Percentiles rank a stretch among this genome's conserved stretches.
phyloP scores from a whole-genome alignment of 2,888 invertebrate species.

The Trimorus sp. region DNA sequence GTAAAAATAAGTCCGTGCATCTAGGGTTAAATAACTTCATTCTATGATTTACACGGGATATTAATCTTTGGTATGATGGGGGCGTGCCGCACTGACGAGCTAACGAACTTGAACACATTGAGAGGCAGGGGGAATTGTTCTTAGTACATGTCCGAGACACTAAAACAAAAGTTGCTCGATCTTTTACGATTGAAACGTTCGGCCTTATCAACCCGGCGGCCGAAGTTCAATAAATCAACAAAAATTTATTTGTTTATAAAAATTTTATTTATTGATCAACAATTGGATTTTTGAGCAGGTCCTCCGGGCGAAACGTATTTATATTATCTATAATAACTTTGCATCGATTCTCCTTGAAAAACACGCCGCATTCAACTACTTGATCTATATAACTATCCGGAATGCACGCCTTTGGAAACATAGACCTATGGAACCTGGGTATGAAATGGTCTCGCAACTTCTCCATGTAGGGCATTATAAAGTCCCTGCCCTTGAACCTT shows the following conservation, averaged over 20 bases:
- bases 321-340: constrained; percentile 87
- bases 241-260: too few species aligned
- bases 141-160: background rate
- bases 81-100: background rate
- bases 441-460: constrained; percentile 83
- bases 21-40: too few species aligned
- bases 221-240: too few species aligned
- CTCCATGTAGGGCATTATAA: constrained; percentile 81
- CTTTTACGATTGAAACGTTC: background rate
- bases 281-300: too few species aligned
- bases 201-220: too few species aligned
- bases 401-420: constrained; percentile 85
- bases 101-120: background rate
- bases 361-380: constrained; percentile 85
- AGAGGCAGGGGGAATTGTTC: background rate
- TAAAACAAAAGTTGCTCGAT: background rate
- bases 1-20: too few species aligned
- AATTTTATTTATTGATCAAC: too few species aligned
- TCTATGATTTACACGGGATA: background rate
- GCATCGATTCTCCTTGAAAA: constrained; percentile 87
- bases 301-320: constrained; percentile 82
- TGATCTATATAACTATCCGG: constrained; percentile 86
- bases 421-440: constrained; percentile 79
- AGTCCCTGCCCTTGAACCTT: constrained; percentile 83
- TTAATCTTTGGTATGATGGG: background rate